phyloP scores from a whole-genome alignment of 2,888 invertebrate species.

The Nemotelus pantherinus region DNA sequence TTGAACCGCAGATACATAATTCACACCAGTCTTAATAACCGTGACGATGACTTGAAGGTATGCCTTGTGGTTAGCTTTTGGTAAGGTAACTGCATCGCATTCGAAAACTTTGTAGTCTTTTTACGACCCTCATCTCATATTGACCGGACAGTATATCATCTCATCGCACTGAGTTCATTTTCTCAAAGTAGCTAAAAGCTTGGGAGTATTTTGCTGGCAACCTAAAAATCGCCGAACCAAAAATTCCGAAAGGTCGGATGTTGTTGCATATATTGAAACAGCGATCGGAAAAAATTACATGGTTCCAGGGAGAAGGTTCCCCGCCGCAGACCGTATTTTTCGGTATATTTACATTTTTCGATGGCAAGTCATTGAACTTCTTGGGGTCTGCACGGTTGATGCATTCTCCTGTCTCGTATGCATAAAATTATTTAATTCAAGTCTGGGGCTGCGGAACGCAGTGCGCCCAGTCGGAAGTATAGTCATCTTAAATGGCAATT shows the following conservation, averaged over 20 bases:
- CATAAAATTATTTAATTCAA: conserved; percentile 37
- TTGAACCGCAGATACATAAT: conserved; percentile 37
- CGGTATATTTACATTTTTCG: conserved; percentile 32
- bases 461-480: conserved; percentile 7
- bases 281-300: conserved; percentile 25
- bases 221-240: conserved; percentile 38
- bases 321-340: not conserved
- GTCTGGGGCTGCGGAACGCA: not conserved
- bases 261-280: not conserved
- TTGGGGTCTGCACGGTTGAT: conserved; percentile 47
- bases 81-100: conserved; percentile 3
- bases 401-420: conserved; percentile 43
- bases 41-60: conserved; percentile 32
- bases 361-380: conserved; percentile 46
- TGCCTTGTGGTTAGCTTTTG: not conserved
- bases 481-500: not conserved
- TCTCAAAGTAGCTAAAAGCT: conserved; percentile 36
- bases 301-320: conserved; percentile 8
- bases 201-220: conserved; percentile 27
- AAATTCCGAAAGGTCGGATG: conserved; percentile 10
- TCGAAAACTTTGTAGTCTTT: conserved; percentile 33
- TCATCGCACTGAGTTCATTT: conserved; percentile 32
- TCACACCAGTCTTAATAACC: conserved; percentile 40
- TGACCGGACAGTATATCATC: conserved; percentile 31
- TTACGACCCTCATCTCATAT: conserved; percentile 22